Percentiles rank a stretch among this genome's conserved stretches.
phyloP scores from a whole-genome alignment of 2,113 vertebrate genomes.

The Macroglossus sobrinus region DNA sequence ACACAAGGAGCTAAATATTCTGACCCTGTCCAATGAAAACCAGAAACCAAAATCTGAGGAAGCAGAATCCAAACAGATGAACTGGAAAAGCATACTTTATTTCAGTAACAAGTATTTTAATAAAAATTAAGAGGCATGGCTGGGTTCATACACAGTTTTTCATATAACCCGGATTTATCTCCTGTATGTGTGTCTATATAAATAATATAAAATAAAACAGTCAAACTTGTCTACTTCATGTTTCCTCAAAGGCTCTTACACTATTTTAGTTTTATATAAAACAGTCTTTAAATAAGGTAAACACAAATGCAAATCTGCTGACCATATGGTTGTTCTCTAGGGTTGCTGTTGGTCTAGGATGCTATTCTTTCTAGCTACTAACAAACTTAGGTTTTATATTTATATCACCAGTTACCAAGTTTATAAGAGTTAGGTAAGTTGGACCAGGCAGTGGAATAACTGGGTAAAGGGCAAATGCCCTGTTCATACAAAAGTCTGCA shows the following conservation, averaged over 20 bases:
- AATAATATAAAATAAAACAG: background rate
- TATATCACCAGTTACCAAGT: background rate
- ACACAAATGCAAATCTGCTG: constrained; percentile 27
- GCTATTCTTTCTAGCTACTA: background rate
- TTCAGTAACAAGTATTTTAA: constrained; percentile 33
- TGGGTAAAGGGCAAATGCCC: background rate
- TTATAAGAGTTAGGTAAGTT: background rate
- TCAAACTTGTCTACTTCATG: background rate
- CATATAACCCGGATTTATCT: constrained; percentile 11
- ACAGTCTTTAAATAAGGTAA: constrained; percentile 27
- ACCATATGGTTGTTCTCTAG: background rate
- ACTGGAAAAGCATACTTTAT: constrained; percentile 44
- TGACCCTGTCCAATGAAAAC: background rate
- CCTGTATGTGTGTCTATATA: background rate
- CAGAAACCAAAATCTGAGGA: background rate
- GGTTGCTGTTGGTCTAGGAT: background rate
- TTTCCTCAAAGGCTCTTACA: constrained; percentile 24
- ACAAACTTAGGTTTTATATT: background rate
- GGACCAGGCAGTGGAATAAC: background rate
- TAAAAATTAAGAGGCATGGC: constrained; percentile 33
- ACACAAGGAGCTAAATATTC: background rate
- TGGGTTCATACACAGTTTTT: constrained; percentile 20
- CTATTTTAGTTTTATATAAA: constrained; percentile 16
- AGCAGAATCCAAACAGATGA: constrained; percentile 27
- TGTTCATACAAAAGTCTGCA: background rate